phyloP scores from a whole-genome alignment of 1,140 invertebrate species.

The Zophobas atratus region DNA sequence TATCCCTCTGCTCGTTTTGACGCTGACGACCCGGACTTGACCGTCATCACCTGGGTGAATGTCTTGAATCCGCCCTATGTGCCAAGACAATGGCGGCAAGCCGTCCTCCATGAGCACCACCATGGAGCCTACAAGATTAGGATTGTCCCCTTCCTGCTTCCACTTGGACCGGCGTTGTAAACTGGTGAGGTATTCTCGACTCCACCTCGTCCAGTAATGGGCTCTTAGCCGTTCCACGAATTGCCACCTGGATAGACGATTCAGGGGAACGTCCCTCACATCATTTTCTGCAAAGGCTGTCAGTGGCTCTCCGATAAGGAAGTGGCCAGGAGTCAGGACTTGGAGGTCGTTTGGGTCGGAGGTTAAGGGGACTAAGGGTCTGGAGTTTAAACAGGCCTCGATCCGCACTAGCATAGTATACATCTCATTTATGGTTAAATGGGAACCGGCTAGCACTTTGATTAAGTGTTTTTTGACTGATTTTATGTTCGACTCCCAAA shows the following conservation, averaged over 20 bases:
- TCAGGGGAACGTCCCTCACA: constrained; percentile 49
- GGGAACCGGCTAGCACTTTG: constrained; percentile 50
- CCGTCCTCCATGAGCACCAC: no score
- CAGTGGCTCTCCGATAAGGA: constrained; percentile 63
- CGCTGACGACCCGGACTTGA: no score
- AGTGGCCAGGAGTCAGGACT: constrained; percentile 64
- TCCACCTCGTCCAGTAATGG: constrained; percentile 64
- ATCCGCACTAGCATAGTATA: constrained; percentile 55
- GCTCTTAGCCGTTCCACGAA: constrained; percentile 43
- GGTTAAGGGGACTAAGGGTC: constrained; percentile 61
- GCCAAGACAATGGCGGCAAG: no score
- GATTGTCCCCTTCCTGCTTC: not conserved
- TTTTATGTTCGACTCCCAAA: constrained; percentile 27
- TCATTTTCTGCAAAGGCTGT: constrained; percentile 51
- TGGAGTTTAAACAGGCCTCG: constrained; percentile 61
- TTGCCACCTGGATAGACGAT: constrained; percentile 57
- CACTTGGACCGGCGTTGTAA: constrained; percentile 42
- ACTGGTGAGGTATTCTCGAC: constrained; percentile 61
- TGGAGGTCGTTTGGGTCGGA: constrained; percentile 57
- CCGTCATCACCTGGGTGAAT: no score
- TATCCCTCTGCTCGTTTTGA: no score
- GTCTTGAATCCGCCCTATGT: no score
- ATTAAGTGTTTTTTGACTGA: constrained; percentile 32
- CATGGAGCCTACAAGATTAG: no score
- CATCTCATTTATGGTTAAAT: constrained; percentile 61